Percentiles rank a stretch among this genome's conserved stretches.
phyloP scores from a whole-genome alignment of 1,140 invertebrate genomes.

The Tyrophagus putrescentiae region DNA sequence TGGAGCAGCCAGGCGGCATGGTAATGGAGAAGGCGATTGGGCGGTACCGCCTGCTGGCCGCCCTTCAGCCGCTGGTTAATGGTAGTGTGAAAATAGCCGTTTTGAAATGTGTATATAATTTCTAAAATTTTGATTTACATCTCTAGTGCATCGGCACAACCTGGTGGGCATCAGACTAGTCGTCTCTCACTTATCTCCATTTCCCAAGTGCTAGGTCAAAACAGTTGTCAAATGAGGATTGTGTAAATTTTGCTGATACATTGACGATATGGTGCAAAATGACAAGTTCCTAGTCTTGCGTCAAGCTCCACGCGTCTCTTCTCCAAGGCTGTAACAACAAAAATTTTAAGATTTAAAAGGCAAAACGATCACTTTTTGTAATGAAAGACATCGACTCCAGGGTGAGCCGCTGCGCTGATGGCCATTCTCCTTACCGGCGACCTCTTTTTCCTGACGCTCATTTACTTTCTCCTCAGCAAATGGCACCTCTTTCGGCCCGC shows the following conservation, averaged over 20 bases:
- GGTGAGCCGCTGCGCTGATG: constrained; percentile 59
- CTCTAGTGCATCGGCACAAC: constrained; percentile 20
- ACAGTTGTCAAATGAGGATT: too few relatives aligned
- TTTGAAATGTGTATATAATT: too few relatives aligned
- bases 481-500: constrained; percentile 25
- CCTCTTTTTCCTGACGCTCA: constrained; percentile 72
- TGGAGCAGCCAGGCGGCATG: constrained; percentile 25
- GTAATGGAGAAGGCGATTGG: constrained; percentile 32
- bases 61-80: constrained; percentile 37
- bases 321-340: constrained; percentile 27
- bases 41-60: constrained; percentile 33
- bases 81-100: too few relatives aligned
- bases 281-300: too few relatives aligned
- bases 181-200: constrained; percentile 20
- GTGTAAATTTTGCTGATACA: too few relatives aligned
- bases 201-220: constrained; percentile 2
- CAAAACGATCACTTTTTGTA: neutral
- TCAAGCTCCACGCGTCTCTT: constrained; percentile 27
- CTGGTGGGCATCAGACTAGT: constrained; percentile 40
- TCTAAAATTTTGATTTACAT: too few relatives aligned
- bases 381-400: constrained; percentile 33
- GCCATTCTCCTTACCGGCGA: constrained; percentile 81
- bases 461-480: constrained; percentile 45
- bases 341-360: neutral
- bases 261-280: too few relatives aligned